These are phyloP conservation scores for Diogma glabrata DNA, from an alignment of 2,888 invertebrate genomes.

Conservation along the genomic window DNA sequence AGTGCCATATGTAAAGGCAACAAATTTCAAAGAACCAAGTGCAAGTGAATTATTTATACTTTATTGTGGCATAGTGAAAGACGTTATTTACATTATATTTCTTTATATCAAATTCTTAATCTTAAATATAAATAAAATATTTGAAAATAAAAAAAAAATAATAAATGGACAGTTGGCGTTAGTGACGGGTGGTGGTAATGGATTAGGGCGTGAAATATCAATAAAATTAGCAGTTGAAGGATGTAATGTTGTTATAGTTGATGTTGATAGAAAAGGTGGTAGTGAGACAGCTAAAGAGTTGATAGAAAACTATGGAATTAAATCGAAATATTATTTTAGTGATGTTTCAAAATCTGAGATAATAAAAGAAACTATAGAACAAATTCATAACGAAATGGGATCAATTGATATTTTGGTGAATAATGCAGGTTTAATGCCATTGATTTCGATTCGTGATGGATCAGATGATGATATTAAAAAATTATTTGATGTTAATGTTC, in stretches of 20 bases:
- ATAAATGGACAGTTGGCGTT: constrained; percentile 33
- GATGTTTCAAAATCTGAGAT: constrained; percentile 33
- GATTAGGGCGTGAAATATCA: constrained; percentile 38
- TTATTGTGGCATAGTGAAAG: too few relatives aligned
- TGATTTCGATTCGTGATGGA: constrained; percentile 31
- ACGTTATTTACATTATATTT: too few relatives aligned
- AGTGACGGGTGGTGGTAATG: constrained; percentile 40
- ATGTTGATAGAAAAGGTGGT: constrained; percentile 32
- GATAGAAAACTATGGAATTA: constrained; percentile 28
- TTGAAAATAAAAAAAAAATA: constrained; percentile 26
- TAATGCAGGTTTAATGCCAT: constrained; percentile 37
- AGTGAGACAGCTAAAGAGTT: constrained; percentile 31
- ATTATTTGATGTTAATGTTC: constrained; percentile 30
- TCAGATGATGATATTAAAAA: constrained; percentile 34
- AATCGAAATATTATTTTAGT: constrained; percentile 33
- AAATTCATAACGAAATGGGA: constrained; percentile 34
- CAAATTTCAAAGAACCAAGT: too few relatives aligned
- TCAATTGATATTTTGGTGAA: constrained; percentile 38
- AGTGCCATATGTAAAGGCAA: too few relatives aligned
- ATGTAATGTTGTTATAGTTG: constrained; percentile 34
- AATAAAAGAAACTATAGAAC: constrained; percentile 31
- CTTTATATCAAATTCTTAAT: too few relatives aligned
- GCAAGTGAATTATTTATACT: too few relatives aligned
- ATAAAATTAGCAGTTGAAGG: constrained; percentile 34
- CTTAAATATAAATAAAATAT: too few relatives aligned